Conservation (phyloP, 2,888 invertebrate species). For the Digitonthophagus gazella region DNA sequence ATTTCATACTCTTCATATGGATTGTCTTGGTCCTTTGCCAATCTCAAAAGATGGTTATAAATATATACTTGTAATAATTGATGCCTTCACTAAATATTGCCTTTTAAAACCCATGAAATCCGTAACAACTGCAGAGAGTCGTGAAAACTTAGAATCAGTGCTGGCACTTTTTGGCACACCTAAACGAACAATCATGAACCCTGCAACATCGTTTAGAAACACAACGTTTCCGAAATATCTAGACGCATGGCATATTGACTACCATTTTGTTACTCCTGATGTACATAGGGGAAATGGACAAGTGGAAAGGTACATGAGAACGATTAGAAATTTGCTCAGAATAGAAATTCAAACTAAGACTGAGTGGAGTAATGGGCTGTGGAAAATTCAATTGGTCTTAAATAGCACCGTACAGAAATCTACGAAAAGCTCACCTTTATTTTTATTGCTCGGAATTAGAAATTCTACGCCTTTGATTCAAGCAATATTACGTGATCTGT, state of each 20-base stretch:
- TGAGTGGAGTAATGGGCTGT: constrained; percentile 26
- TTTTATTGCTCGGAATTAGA: constrained; percentile 21
- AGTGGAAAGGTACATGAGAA: constrained; percentile 32
- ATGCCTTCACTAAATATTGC: constrained; percentile 25
- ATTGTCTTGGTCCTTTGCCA: constrained; percentile 22
- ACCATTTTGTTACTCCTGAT: constrained; percentile 30
- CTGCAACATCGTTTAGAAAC: constrained; percentile 25
- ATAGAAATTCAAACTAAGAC: constrained; percentile 23
- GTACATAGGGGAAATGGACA: constrained; percentile 25
- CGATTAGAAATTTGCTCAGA: constrained; percentile 31
- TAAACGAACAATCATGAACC: constrained; percentile 23
- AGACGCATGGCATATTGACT: constrained; percentile 17
- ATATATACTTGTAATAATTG: constrained; percentile 23
- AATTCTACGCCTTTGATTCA: constrained; percentile 20
- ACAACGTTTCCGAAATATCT: constrained; percentile 22
- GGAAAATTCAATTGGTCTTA: constrained; percentile 31
- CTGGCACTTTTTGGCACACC: constrained; percentile 22
- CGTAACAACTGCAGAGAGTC: constrained; percentile 21
- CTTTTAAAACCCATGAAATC: constrained; percentile 18
- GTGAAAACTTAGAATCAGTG: constrained; percentile 14
- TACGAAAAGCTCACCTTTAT: constrained; percentile 25
- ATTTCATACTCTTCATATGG: constrained; percentile 28
- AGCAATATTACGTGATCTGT: constrained; percentile 10
- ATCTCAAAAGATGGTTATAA: constrained; percentile 19
- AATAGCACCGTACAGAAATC: constrained; percentile 30